A percentile compares a stretch with the other conserved stretches of the same genome.
Conservation (phyloP, 2,888 invertebrate species). For the Mactromeris polynyma region DNA sequence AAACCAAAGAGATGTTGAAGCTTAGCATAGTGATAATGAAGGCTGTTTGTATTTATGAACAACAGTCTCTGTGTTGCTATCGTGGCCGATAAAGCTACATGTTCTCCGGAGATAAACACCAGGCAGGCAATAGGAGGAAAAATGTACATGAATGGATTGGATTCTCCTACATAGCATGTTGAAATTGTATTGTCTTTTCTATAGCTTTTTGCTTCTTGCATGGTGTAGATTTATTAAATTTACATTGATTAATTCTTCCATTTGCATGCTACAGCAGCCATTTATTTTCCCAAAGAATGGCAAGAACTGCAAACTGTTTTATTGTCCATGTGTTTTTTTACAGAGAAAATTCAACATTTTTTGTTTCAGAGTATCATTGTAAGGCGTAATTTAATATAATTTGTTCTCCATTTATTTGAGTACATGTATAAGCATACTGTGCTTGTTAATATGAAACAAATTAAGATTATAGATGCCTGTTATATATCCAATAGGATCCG, state of each 20-base stretch:
- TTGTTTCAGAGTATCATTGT: too few relatives aligned
- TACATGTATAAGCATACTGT: too few relatives aligned
- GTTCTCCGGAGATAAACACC: neutral
- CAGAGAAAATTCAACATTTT: neutral
- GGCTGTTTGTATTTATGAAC: neutral
- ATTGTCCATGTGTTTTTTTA: neutral
- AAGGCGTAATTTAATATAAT: too few relatives aligned
- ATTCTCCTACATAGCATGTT: neutral
- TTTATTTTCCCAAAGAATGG: neutral
- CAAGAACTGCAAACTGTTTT: neutral
- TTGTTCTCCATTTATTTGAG: too few relatives aligned
- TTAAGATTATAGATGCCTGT: too few relatives aligned
- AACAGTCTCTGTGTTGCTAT: conserved; percentile 1
- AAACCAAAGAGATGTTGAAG: neutral
- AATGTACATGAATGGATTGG: neutral
- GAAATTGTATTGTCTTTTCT: neutral
- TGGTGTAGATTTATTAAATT: neutral
- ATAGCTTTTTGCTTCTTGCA: neutral
- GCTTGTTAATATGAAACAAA: too few relatives aligned
- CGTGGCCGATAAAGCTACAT: neutral
- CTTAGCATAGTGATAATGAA: neutral
- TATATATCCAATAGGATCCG: too few relatives aligned
- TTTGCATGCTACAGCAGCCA: neutral
- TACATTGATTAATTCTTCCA: neutral
- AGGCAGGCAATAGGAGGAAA: neutral